Base-by-base conservation (phyloP, 2,888 invertebrate species). In the Lobophora halterata region DNA sequence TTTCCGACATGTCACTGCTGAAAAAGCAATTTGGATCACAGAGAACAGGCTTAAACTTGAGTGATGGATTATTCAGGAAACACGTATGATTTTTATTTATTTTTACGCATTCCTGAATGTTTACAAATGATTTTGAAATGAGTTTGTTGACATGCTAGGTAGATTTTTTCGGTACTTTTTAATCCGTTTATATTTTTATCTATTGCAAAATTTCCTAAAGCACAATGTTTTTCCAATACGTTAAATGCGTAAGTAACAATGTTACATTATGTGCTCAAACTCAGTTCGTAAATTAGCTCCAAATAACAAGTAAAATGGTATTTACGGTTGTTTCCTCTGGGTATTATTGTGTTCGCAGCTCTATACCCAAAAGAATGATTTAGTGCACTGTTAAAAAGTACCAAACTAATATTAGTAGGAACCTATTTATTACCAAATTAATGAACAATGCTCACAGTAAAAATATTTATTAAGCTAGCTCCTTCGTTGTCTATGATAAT, bases 1-100 rank as follows among this genome's bases (percentile, higher is more conserved):
- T 42, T 36, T 27, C 17, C 27, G 28, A 18, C 35, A 18, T n/a
- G 30, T 31, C 31, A 31, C 25, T 16, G 26, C 34, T 32, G 14
- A 35, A 38, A 28, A 32, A 47, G 42, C 29, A 31, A 47, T 48
- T 40, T 34, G 20, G 19, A 9, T 30, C 14, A 30, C 16, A 25
- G 33, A 30, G 24, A 42, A 37, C 24, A 36, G 42, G 11, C 9
- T 14, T 16, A 12, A 44, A 18, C 30, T 23, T 38, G 30, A 38
- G 26, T 38, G 43, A 44, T 44, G 32, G 37, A 42, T 42, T 32
- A 36, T 32, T 19, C 7, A 5, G 12, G 18, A 23, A 30, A 19
- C 5, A 18, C 5, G 10, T 27, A 8, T 32, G 18, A 4, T 10
- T 12, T n/a, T 20, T n/a, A n/a, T 13, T 23, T 24, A 14, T 14